These are phyloP conservation scores for Drosophila setosimentum DNA, from an alignment of 2,888 invertebrate species.

Conservation along the genomic window DNA sequence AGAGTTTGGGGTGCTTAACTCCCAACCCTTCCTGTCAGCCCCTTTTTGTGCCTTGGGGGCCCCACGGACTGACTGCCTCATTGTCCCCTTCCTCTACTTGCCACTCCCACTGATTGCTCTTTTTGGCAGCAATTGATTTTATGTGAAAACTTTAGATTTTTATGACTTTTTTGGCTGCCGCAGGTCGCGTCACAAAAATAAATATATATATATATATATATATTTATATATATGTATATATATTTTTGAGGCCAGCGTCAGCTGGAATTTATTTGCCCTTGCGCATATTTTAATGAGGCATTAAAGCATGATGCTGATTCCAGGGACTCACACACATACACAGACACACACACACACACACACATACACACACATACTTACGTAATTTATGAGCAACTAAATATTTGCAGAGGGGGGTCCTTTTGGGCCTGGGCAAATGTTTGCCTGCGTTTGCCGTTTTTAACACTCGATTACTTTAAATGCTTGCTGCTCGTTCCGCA, in stretches of 20 bases:
- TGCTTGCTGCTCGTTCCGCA: constrained; percentile 60
- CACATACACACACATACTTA: constrained; percentile 29
- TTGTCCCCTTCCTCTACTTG: not conserved
- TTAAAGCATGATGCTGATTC: constrained; percentile 68
- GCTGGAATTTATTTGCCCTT: constrained; percentile 77
- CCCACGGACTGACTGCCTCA: not conserved
- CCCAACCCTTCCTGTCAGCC: constrained; percentile 3
- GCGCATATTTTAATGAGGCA: constrained; percentile 79
- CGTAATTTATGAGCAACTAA: constrained; percentile 78
- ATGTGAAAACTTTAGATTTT: constrained; percentile 81
- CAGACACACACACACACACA: constrained; percentile 26
- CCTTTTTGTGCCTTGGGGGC: constrained; percentile 1
- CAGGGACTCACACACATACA: constrained; percentile 14
- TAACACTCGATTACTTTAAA: constrained; percentile 78
- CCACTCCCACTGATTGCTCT: constrained; percentile 26
- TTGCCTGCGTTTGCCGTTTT: constrained; percentile 78
- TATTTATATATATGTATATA: not conserved
- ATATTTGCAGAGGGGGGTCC: constrained; percentile 62
- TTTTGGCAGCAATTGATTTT: constrained; percentile 81
- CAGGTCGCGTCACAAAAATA: constrained; percentile 59
- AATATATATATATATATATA: constrained; percentile 22
- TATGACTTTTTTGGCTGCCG: constrained; percentile 67
- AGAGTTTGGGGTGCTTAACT: not conserved
- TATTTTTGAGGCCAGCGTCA: constrained; percentile 61
- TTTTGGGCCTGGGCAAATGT: constrained; percentile 58